Base-by-base conservation (phyloP, 1,140 invertebrate species). In the Scylla paramamosain region DNA sequence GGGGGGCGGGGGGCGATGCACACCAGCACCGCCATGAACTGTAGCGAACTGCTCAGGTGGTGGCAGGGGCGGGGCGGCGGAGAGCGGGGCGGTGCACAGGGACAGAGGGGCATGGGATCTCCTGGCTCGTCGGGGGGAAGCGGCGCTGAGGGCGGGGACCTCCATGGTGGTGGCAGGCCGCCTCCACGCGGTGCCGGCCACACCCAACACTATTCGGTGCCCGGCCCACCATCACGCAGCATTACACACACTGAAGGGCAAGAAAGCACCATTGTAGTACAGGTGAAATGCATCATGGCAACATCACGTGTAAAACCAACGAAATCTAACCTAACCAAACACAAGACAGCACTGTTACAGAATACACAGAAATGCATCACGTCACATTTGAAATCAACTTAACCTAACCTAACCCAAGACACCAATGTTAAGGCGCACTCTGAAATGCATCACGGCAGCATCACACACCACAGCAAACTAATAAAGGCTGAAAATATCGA, bases 201-300 rank as follows among this genome's bases (percentile, higher is more conserved):
- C 93, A 82, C 94, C 83, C 28, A 95, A 39, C 88, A 88, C 90
- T 87, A 29, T 32, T 86, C 32, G 84, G 84, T 87, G 31, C 88
- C 87, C 28, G 45, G 83, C 91, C 94, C 95, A 96, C 92, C 93
- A 95, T 94, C 93, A 88, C 93, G 92, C 84, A 95, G 83, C 95
- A 96, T 96, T 93, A 96, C 95, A 96, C 86, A 89, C 94, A 88
- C 95, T 96, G 95, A 95, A 91, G 77, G 77, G 59, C 4, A 77
- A n/a, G n/a, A 59, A 59, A 59, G 0, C 12, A 59, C 52, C 52
- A 59, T 59, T 59, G 10, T 14, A 59, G 0, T 8, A 59, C 52
- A 59, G 2, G 16, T 59, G 52, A 59, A 59, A 59, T 59, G 52
- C 52, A 59, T 6, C 39, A 39, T 6, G 1, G 39, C 39, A n/a